Conservation (phyloP, 2,888 invertebrate genomes). For the Mactromeris polynyma region DNA sequence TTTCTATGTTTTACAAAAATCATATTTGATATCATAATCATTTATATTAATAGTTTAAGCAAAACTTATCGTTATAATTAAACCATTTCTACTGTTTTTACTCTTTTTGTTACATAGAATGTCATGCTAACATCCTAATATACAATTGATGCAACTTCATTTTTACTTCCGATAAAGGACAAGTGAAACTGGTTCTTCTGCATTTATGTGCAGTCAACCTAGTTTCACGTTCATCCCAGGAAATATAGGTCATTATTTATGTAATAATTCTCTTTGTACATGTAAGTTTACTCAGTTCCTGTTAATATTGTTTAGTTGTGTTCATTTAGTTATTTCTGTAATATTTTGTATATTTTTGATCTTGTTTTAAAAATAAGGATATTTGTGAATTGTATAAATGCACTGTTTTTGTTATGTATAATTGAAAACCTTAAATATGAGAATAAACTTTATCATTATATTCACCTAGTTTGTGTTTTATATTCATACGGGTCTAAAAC, state of each 20-base stretch:
- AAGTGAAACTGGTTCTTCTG: no score
- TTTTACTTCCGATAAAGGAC: no score
- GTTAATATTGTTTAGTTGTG: conserved; percentile 14
- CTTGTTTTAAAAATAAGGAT: neutral
- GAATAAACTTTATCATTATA: conserved; percentile 5
- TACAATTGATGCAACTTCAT: neutral
- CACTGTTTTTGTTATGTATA: conserved; percentile 42
- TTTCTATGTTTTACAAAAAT: neutral
- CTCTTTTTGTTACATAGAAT: no score
- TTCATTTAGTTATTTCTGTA: neutral
- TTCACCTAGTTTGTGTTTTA: neutral
- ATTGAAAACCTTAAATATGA: conserved; percentile 9
- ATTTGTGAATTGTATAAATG: conserved; percentile 23
- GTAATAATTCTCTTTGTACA: neutral
- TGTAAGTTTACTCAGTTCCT: neutral
- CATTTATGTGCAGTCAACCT: no score
- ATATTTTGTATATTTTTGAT: neutral
- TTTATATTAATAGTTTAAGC: neutral
- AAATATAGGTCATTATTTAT: neutral
- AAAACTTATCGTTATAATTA: no score
- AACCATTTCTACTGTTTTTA: no score
- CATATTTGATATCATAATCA: neutral
- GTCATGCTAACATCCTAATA: neutral
- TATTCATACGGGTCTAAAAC: no score
- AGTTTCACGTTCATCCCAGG: neutral